Conservation (phyloP, 1,140 invertebrate genomes). For the Anagrus nilaparvatae region DNA sequence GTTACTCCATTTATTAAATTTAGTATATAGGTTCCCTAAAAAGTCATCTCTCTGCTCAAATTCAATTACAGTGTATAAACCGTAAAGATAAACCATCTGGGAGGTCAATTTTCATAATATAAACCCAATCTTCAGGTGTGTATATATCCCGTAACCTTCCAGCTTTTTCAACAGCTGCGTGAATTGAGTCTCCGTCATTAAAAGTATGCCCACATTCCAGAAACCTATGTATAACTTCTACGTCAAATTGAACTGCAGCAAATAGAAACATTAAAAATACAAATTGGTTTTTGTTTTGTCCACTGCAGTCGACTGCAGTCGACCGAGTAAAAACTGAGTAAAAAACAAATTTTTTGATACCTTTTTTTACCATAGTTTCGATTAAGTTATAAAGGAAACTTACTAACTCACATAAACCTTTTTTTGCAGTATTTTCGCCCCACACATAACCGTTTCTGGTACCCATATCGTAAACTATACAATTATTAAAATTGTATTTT, state of each 20-base stretch:
- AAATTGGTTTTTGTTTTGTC: constrained; percentile 38
- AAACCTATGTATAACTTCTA: constrained; percentile 33
- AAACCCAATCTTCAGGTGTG: constrained; percentile 24
- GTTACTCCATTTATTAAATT: too few relatives aligned
- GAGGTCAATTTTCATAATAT: constrained; percentile 24
- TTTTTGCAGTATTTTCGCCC: constrained; percentile 19
- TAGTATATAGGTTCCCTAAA: constrained; percentile 12
- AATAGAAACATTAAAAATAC: constrained; percentile 25
- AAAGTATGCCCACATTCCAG: constrained; percentile 32
- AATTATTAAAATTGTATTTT: constrained; percentile 28
- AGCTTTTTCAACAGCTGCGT: constrained; percentile 30
- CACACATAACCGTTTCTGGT: constrained; percentile 19
- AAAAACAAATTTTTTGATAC: constrained; percentile 25
- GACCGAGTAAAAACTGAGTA: too few relatives aligned
- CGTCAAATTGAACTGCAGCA: constrained; percentile 22
- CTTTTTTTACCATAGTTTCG: constrained; percentile 16
- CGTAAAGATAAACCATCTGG: too few relatives aligned
- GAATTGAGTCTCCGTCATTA: constrained; percentile 31
- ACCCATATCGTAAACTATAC: constrained; percentile 21
- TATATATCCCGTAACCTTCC: constrained; percentile 29
- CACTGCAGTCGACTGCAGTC: constrained; percentile 37
- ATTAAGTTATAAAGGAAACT: constrained; percentile 19
- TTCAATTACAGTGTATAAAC: constrained; percentile 21
- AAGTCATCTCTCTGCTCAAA: constrained; percentile 13
- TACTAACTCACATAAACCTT: constrained; percentile 19